Base-by-base conservation (phyloP, 2,888 invertebrate species). In the Melanotus villosus region DNA sequence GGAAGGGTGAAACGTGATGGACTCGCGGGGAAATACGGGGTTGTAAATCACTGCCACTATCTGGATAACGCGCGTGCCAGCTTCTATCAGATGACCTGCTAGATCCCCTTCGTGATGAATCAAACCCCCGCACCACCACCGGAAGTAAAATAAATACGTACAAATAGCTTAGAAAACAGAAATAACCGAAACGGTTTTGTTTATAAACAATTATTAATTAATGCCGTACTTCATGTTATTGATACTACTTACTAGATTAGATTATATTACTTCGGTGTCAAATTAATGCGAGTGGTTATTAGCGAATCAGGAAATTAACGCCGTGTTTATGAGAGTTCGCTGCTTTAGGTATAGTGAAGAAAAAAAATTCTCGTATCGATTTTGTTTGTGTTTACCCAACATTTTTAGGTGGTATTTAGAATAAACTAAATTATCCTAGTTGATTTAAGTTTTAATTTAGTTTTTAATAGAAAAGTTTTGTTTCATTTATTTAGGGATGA, bases 31-130 rank as follows among this genome's bases (percentile, higher is more conserved):
- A 81, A 82, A 80, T 80, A 76, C 80, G 75, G 77, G 75, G 78
- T 77, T 80, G 81, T 82, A 82, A 82, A 82, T 82, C 82, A 82
- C 81, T 72, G 76, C 76, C 76, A 78, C 79, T 80, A 81, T 80
- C 80, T 79, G 80, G 80, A 79, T 80, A 81, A 79, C 78, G 79
- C 80, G 80, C 81, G 80, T 80, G 80, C 81, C 80, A 79, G 76
- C 78, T 79, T 79, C 80, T 82, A 83, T 83, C 83, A 80, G 83
- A 82, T 82, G 83, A 82, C 83, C 83, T 80, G 80, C 80, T 80
- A 81, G 81, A 81, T 81, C 80, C 80, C 76, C 65, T 68, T 69
- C 64, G 60, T 62, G 65, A 70, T 70, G 65, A 54, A 70, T 70
- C 70, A 65, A 59, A 65, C 65, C 50, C 2, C 50, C 50, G 21